Base-by-base conservation (phyloP, 2,113 vertebrate genomes). In the Pogonocichla stellata region DNA sequence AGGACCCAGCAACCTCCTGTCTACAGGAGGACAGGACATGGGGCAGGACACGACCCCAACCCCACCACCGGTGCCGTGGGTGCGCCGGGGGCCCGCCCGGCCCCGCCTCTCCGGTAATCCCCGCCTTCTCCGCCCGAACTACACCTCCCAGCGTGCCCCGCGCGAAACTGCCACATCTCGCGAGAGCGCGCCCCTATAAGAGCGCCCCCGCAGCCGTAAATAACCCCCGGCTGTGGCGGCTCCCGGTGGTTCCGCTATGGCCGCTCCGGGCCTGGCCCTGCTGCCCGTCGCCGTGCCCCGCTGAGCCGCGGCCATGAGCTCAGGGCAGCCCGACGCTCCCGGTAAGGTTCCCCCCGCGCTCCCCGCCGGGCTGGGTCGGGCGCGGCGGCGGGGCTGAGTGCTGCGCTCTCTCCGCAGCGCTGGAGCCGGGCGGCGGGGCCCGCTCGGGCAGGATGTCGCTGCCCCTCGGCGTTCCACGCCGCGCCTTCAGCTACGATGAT, bases 401-500 rank as follows among this genome's bases (percentile, higher is more conserved):
- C 67, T 80, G 84, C 53, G 97, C 95, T 98, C 79, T 98, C 82
- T 97, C 87, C 95, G 87, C 94, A 98, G 98, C 98, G 86, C 98
- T 98, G 95, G 98, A 97, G 96, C 97, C 96, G 78, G 88, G 97
- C 31, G 70, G 98, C 3, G 96, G 97, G 24, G 96, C 98, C 71
- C 90, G 98, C 58, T 96, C 98, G 42, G 95, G 82, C n/a, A 97
- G 97, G 93, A 97, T 99, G 86, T 98, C 99, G 45, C 96, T 98
- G 94, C 98, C 99, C 13, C 79, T 99, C 33, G 98, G 98, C 78
- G 98, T 99, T 84, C 94, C 90, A 20, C 98, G 99, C 28, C 98
- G 94, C 86, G 98, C 98, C 78, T 98, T 99, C 95, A 98, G 98
- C 97, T 99, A 99, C 88, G 99, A 99, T 33, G 99, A 99, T 69